These are phyloP conservation scores for Sarcophaga peregrina DNA, from an alignment of 1,140 invertebrate genomes.

Conservation along the genomic window DNA sequence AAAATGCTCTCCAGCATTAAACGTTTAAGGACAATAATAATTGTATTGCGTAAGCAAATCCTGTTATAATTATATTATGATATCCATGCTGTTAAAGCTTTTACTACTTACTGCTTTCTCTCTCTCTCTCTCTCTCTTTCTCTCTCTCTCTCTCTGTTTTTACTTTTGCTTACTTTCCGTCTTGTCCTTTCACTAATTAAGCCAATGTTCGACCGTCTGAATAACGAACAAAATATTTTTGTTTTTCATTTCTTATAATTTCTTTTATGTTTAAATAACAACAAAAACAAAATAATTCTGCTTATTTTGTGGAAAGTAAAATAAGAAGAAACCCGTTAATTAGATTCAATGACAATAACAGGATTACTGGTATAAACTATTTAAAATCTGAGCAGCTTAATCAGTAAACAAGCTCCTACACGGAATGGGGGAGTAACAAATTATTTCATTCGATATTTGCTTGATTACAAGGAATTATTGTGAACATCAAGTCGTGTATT, in stretches of 20 bases:
- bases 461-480: too few species aligned
- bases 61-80: conserved; percentile 14
- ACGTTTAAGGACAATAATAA: conserved; percentile 17
- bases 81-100: not conserved
- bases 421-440: too few species aligned
- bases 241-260: not conserved
- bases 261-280: not conserved
- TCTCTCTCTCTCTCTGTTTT: too few species aligned
- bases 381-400: too few species aligned
- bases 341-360: not conserved
- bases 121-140: too few species aligned
- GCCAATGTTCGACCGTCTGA: not conserved
- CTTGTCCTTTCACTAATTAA: conserved; percentile 17
- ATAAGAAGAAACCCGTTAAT: not conserved
- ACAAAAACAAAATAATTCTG: not conserved
- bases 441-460: too few species aligned
- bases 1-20: conserved; percentile 2
- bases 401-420: too few species aligned
- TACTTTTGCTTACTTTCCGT: too few species aligned
- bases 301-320: not conserved
- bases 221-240: not conserved
- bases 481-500: too few species aligned
- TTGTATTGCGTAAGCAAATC: conserved; percentile 40
- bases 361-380: not conserved
- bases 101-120: not conserved